Evolutionary conservation across 2,113 vertebrate species (phyloP), one percentile per base, ranked within the genome.

Genomic region (Pituophis catenifer): DNA sequence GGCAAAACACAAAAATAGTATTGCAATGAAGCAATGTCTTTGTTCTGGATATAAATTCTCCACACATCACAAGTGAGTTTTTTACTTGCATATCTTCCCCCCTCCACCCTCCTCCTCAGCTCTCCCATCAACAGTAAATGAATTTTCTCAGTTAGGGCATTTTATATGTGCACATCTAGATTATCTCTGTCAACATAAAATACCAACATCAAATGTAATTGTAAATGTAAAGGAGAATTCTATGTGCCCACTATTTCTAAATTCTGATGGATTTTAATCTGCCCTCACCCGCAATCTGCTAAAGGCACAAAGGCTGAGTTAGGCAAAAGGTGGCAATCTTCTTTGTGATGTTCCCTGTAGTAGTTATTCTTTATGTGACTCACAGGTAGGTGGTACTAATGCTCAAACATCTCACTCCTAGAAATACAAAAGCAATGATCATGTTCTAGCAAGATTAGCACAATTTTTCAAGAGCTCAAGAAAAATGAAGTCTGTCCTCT

Each of bases 1-100:
- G 75, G 53, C 89, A 93, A 94, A 52, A 85, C 90, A 33, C 8
- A 85, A n/a, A 87, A 90, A 87, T 50, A 33, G 81, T 44, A 62
- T 65, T 53, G 86, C 48, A 90, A 57, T 26, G 62, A 38, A 44
- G 48, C 57, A 70, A 53, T 86, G 17, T 33, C 13, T 92, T 17
- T 55, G 24, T 53, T 90, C 55, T 62, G 9, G 59, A 62, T 62
- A 8, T 62, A 62, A 29, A 48, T 62, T 90, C 38, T 86, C 21
- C 75, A 90, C 38, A 29, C 44, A 57, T 58, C 88, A 48, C 24
- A 85, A 19, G 26, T 88, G 29, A 52, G n/a, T 52, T 62, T 4
- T 52, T 13, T 12, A 33, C 19, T 17, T 17, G 38, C 26, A 44
- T 21, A 17, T 33, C 15, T n/a, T 17, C 44, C 12, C 1, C 9